Base-by-base conservation (phyloP, 2,888 invertebrate genomes). In the Heterodera filipjevi region DNA sequence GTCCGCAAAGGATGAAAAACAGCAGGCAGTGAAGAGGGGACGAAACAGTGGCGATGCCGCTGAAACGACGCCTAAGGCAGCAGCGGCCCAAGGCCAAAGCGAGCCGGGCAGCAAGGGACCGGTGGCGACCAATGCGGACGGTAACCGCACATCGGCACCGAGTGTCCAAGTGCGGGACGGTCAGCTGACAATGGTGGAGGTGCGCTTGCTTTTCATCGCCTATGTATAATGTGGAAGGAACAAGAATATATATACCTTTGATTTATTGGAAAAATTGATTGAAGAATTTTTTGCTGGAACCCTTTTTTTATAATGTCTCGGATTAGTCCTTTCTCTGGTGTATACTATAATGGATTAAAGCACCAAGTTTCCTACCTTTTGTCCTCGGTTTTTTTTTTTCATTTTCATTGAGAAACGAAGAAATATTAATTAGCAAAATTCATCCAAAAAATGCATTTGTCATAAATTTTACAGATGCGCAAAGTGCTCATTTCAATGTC, bases 81-180 rank as follows among this genome's bases (percentile, higher is more conserved):
- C n/a, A 39, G 39, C 39, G 53, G 53, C n/a, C 1, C 59, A 59
- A n/a, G n/a, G 10, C 1, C 59, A 59, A n/a, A 8, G 10, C 10
- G 27, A 3, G 27, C 22, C 59, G 27, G 27, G 59, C 59, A n/a
- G 10, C 59, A 59, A 59, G 27, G 59, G 59, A 1, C 59, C 59
- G 27, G 59, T 59, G 59, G 59, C 59, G 27, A 59, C 68, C 10
- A 68, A 68, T 8, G 35, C 33, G 3, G 75, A 66, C 6, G n/a
- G 22, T 19, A 32, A 44, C 22, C 2, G 27, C 14, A 75, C 30
- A 0, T 30, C 35, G 16, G 10, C 27, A 16, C n/a, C 19, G 22
- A 66, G 44, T 75, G 44, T 75, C 6, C 75, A 64, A 19, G 59
- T 59, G 59, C 46, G 59, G 68, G 75, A 75, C n/a, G 75, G 75